Conservation (phyloP, 2,113 vertebrate species). For the Spea multiplicata region DNA sequence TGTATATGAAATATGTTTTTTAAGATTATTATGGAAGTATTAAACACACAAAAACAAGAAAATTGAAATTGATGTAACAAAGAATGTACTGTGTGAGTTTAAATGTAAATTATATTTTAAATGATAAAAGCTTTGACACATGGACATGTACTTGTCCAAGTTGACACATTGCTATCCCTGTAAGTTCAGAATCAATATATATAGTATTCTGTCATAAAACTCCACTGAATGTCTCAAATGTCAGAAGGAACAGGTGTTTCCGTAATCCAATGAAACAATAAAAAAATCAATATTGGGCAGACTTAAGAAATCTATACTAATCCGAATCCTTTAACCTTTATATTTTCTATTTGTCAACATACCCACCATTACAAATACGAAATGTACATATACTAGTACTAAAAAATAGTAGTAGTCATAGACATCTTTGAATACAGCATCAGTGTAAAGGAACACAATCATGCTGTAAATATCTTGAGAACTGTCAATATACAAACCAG, state of each 20-base stretch:
- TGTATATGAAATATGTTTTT: too few species aligned
- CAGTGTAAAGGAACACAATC: too few species aligned
- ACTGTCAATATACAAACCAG: too few species aligned
- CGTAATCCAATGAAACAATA: constrained; percentile 39
- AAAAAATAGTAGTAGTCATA: neutral
- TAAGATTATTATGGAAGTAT: too few species aligned
- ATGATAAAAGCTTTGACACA: constrained; percentile 1
- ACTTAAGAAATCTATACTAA: constrained; percentile 37
- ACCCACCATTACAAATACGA: neutral
- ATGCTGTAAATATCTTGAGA: too few species aligned
- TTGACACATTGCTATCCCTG: constrained; percentile 40
- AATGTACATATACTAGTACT: neutral
- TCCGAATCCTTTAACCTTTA: constrained; percentile 35
- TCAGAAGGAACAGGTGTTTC: constrained; percentile 40
- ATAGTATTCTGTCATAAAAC: constrained; percentile 43
- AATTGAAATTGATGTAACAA: too few species aligned
- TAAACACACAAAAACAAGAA: too few species aligned
- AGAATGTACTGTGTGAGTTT: neutral
- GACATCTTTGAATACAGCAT: neutral
- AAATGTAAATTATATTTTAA: constrained; percentile 13
- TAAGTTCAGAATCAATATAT: constrained; percentile 42
- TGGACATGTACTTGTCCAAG: constrained; percentile 23
- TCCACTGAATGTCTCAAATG: constrained; percentile 31
- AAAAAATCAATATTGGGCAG: constrained; percentile 35
- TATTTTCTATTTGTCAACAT: constrained; percentile 25